These are phyloP conservation scores for Cheilosia vulpina DNA, from an alignment of 2,888 invertebrate species.

Conservation along the genomic window DNA sequence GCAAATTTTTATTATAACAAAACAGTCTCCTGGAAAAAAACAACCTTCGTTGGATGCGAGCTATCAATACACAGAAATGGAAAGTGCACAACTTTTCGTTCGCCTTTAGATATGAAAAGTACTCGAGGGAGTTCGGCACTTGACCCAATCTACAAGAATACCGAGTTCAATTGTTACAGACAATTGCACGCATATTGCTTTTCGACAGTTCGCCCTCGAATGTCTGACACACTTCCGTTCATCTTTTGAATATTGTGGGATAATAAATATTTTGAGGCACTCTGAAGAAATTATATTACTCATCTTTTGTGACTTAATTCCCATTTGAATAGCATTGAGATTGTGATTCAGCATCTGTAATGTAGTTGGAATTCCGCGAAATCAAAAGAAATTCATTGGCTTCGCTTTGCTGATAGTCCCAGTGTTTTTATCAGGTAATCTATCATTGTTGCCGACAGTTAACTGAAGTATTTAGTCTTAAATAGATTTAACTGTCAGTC, in stretches of 20 bases:
- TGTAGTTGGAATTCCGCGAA: background rate
- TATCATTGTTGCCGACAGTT: background rate
- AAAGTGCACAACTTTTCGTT: too few species aligned
- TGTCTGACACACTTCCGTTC: constrained; percentile 16
- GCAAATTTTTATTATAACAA: too few species aligned
- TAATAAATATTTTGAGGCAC: background rate
- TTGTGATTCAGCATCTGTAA: constrained; percentile 2
- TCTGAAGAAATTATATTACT: background rate
- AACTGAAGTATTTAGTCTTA: too few species aligned
- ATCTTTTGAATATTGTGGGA: background rate
- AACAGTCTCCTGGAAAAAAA: too few species aligned
- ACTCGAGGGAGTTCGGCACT: too few species aligned
- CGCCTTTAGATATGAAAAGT: too few species aligned
- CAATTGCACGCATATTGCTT: background rate
- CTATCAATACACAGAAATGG: too few species aligned
- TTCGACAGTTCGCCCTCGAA: background rate
- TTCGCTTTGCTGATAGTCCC: background rate
- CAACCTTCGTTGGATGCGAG: too few species aligned
- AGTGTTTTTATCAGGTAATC: background rate
- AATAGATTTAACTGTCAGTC: too few species aligned
- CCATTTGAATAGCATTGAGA: background rate
- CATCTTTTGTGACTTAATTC: constrained; percentile 15
- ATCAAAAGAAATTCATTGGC: background rate
- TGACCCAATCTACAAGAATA: background rate
- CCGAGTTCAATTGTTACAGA: background rate